Percentiles rank a stretch among this genome's conserved stretches.
Evolutionary conservation across 2,888 invertebrate genomes (phyloP).

Genomic region (Lasius fuliginosus): DNA sequence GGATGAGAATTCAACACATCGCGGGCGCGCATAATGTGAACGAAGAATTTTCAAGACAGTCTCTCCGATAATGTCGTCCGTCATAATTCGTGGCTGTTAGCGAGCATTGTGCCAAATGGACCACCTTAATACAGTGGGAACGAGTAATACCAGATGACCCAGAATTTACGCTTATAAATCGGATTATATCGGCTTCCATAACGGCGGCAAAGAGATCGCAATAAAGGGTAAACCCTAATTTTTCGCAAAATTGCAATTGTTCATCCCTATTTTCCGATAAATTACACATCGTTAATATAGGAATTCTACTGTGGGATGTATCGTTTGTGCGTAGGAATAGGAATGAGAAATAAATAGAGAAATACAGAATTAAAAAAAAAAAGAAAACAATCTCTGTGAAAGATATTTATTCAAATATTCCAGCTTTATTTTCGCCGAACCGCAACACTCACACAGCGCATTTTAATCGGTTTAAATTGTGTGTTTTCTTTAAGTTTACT

Average conservation of each 20-base stretch:
- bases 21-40: conserved; percentile 3
- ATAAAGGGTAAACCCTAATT: background rate
- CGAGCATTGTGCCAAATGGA: conserved; percentile 28
- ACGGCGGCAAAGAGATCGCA: background rate
- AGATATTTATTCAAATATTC: conserved; percentile 9
- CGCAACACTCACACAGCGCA: background rate
- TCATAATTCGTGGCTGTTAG: conserved; percentile 21
- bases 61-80: conserved; percentile 32
- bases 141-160: conserved; percentile 21
- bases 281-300: background rate
- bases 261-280: background rate
- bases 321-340: background rate
- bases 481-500: background rate
- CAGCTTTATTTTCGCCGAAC: conserved; percentile 3
- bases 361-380: background rate
- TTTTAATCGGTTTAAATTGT: background rate
- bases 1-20: conserved; percentile 17
- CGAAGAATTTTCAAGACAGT: conserved; percentile 10
- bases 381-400: background rate
- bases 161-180: conserved; percentile 15
- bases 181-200: background rate
- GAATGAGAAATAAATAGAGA: background rate
- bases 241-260: background rate
- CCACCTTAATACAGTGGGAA: conserved; percentile 1
- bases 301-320: background rate